Evolutionary conservation across 2,113 vertebrate genomes (phyloP).

Genomic region (Oncorhynchus mykiss): DNA sequence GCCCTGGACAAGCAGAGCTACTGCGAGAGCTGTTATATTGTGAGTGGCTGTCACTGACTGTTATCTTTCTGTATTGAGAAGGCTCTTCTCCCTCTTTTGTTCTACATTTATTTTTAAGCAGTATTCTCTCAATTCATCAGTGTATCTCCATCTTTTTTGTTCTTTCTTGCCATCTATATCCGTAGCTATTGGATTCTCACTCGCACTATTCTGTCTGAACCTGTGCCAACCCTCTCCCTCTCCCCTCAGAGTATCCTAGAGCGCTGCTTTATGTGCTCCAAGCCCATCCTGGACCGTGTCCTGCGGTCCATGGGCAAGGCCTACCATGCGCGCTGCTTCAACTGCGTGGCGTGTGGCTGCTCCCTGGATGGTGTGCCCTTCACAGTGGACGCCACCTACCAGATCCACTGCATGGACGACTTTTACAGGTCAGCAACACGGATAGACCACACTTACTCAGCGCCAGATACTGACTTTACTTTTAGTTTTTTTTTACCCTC

Average conservation of each 20-base stretch:
- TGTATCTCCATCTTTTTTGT: background rate
- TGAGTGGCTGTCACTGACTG: slow-evolving; percentile 56
- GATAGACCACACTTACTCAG: background rate
- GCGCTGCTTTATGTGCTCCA: slow-evolving; percentile 85
- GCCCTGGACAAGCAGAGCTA: slow-evolving; percentile 87
- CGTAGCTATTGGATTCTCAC: background rate
- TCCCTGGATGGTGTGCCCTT: slow-evolving; percentile 87
- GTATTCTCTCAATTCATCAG: background rate
- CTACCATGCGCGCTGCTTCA: slow-evolving; percentile 88
- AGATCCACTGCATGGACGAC: slow-evolving; percentile 91
- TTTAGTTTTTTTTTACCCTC: too few relatives aligned
- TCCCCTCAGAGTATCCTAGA: slow-evolving; percentile 80
- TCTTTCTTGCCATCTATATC: too few relatives aligned
- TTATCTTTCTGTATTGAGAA: background rate
- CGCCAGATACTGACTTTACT: background rate
- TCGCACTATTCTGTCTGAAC: background rate
- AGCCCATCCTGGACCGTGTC: slow-evolving; percentile 89
- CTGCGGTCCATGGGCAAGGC: slow-evolving; percentile 88
- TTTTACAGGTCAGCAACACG: slow-evolving; percentile 79
- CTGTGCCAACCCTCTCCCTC: background rate
- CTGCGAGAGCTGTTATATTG: slow-evolving; percentile 88
- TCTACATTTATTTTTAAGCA: background rate
- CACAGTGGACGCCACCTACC: slow-evolving; percentile 85
- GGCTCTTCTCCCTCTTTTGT: background rate
- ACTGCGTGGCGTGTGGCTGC: slow-evolving; percentile 85